Conservation (phyloP, 2,113 vertebrate species). For the Quiscalus mexicanus region DNA sequence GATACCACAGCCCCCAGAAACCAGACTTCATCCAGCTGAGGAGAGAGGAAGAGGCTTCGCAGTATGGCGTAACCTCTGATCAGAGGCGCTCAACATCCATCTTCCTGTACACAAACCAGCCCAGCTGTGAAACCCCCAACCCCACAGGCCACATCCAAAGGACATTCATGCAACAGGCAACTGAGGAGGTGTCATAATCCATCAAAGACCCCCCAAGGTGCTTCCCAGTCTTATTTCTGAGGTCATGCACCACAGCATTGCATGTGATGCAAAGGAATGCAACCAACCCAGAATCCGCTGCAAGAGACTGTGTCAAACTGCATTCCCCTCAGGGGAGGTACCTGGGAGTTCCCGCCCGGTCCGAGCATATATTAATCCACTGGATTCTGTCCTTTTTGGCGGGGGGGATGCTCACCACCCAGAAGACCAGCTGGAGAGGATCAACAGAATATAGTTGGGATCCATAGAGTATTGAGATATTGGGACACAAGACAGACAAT, state of each 20-base stretch:
- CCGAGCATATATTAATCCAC: not conserved
- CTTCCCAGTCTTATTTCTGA: not conserved
- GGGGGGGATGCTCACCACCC: not conserved
- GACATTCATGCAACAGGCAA: fast-evolving
- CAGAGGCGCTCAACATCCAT: not conserved
- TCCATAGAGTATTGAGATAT: not conserved
- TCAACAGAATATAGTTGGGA: not conserved
- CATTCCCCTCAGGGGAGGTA: not conserved
- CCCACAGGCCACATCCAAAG: not conserved
- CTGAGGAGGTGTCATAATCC: no score
- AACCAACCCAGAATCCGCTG: not conserved
- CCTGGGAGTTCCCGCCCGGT: not conserved
- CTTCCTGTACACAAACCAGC: not conserved
- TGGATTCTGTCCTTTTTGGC: not conserved
- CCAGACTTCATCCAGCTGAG: not conserved
- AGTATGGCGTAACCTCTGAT: fast-evolving
- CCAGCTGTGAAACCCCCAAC: no score
- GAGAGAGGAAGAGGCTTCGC: not conserved
- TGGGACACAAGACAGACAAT: no score
- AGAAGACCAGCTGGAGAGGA: not conserved
- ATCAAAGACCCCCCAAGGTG: not conserved
- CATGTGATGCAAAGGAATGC: not conserved
- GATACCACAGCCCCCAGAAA: not conserved
- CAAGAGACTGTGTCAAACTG: not conserved
- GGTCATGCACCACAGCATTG: not conserved